Percentiles rank a stretch among this genome's conserved stretches.
phyloP scores from a whole-genome alignment of 2,797 vertebrate genomes.

The Danio choprae region DNA sequence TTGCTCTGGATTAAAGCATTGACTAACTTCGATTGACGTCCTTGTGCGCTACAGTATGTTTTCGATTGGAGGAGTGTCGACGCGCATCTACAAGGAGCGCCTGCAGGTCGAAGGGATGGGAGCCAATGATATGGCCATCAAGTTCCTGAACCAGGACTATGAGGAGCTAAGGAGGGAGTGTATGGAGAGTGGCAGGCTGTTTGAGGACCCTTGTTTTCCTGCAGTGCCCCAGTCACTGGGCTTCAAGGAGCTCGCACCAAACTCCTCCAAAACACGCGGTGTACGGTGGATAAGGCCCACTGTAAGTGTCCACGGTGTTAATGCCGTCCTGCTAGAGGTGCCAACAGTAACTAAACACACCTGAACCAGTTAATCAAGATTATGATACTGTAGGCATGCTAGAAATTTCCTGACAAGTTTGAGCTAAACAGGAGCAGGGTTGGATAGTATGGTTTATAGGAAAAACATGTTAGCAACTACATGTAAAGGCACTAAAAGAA shows the following conservation, averaged over 20 bases:
- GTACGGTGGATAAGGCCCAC: slow-evolving; percentile 86
- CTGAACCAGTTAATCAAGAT: no score
- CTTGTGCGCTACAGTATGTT: slow-evolving; percentile 67
- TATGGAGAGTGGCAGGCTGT: slow-evolving; percentile 78
- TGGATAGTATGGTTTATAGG: background rate
- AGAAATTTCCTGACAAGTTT: no score
- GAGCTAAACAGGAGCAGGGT: no score
- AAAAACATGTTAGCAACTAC: background rate
- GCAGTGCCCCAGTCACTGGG: slow-evolving; percentile 80
- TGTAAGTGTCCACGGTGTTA: slow-evolving; percentile 71
- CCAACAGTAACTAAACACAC: no score
- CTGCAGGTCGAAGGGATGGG: slow-evolving; percentile 81
- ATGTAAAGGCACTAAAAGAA: background rate
- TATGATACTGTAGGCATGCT: no score
- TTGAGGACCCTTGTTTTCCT: slow-evolving; percentile 86
- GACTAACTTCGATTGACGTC: background rate
- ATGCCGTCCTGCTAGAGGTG: no score
- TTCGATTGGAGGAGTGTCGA: slow-evolving; percentile 76
- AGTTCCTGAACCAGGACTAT: slow-evolving; percentile 83
- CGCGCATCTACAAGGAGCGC: slow-evolving; percentile 75
- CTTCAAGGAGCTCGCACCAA: slow-evolving; percentile 86
- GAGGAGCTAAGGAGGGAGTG: slow-evolving; percentile 79
- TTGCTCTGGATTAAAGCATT: background rate
- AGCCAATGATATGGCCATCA: slow-evolving; percentile 75
- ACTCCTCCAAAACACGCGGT: slow-evolving; percentile 78